Percentiles rank a stretch among this genome's conserved stretches.
Conservation (phyloP, 1,140 invertebrate genomes). For the Euglossa dilemma region DNA sequence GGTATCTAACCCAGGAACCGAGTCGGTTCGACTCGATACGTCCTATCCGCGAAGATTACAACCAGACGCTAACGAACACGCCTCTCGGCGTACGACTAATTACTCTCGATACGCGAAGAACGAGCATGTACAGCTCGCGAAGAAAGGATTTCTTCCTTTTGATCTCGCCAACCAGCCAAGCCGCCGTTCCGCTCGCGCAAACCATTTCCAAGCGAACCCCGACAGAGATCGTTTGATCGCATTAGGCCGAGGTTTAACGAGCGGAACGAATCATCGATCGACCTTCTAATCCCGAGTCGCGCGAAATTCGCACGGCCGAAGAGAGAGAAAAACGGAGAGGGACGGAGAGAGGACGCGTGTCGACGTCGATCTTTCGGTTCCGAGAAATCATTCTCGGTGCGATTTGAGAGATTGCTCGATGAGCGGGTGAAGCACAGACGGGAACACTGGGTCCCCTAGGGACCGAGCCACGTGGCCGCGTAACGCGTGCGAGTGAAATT, state of each 20-base stretch:
- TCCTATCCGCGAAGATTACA: background rate
- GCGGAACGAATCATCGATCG: conserved; percentile 50
- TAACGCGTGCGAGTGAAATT: conserved; percentile 61
- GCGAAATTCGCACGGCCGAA: conserved; percentile 42
- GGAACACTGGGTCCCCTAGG: conserved; percentile 30
- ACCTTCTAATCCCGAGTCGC: conserved; percentile 37
- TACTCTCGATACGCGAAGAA: background rate
- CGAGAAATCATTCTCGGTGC: conserved; percentile 43
- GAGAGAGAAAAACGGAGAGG: too few relatives aligned
- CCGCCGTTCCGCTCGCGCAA: background rate
- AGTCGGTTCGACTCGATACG: background rate
- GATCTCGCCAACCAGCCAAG: background rate
- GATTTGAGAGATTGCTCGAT: conserved; percentile 42
- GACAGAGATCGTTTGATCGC: conserved; percentile 25
- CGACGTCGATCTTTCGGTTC: conserved; percentile 28
- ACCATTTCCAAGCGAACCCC: background rate
- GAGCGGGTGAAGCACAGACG: background rate
- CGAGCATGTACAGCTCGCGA: too few relatives aligned
- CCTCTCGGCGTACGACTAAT: background rate
- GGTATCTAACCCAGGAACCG: conserved; percentile 1
- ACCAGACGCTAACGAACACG: conserved; percentile 5
- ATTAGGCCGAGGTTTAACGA: conserved; percentile 50
- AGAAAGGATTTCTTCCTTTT: conserved; percentile 9
- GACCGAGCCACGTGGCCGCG: conserved; percentile 58
- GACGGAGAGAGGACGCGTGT: too few relatives aligned